Evolutionary conservation across 2,888 invertebrate genomes (phyloP).

Genomic region (Drosophila diplacantha): DNA sequence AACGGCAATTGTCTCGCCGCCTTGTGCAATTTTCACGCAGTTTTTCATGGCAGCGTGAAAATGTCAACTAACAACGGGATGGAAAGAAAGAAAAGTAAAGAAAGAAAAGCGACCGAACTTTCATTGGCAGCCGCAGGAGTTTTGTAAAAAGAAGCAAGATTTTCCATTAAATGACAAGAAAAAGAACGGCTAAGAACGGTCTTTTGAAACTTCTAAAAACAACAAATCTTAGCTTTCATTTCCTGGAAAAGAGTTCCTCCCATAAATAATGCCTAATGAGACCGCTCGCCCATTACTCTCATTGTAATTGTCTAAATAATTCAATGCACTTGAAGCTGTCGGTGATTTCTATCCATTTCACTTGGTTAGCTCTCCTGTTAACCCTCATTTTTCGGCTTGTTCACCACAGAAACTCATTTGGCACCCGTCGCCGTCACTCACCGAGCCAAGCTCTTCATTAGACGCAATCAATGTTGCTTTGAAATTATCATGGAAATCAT

Average conservation of each 20-base stretch:
- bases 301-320: constrained; percentile 27
- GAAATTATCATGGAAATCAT: constrained; percentile 42
- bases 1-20: constrained; percentile 70
- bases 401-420: constrained; percentile 63
- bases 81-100: constrained; percentile 21
- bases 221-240: not conserved
- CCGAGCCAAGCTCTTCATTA: constrained; percentile 35
- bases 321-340: constrained; percentile 20
- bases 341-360: constrained; percentile 22
- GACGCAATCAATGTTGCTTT: constrained; percentile 40
- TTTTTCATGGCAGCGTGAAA: constrained; percentile 59
- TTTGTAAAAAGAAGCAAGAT: constrained; percentile 11
- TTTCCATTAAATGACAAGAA: constrained; percentile 13
- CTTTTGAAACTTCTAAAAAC: not conserved
- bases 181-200: constrained; percentile 2
- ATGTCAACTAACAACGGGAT: constrained; percentile 41
- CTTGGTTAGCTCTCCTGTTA: constrained; percentile 18
- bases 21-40: constrained; percentile 69
- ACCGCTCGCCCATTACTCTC: constrained; percentile 10
- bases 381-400: constrained; percentile 29
- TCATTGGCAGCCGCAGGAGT: constrained; percentile 49
- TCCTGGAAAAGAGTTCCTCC: not conserved
- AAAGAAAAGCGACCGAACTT: constrained; percentile 48
- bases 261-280: constrained; percentile 11
- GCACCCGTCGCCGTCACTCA: constrained; percentile 8